These are phyloP conservation scores for Oreohelix idahoensis DNA, from an alignment of 1,140 invertebrate genomes.

Conservation along the genomic window DNA sequence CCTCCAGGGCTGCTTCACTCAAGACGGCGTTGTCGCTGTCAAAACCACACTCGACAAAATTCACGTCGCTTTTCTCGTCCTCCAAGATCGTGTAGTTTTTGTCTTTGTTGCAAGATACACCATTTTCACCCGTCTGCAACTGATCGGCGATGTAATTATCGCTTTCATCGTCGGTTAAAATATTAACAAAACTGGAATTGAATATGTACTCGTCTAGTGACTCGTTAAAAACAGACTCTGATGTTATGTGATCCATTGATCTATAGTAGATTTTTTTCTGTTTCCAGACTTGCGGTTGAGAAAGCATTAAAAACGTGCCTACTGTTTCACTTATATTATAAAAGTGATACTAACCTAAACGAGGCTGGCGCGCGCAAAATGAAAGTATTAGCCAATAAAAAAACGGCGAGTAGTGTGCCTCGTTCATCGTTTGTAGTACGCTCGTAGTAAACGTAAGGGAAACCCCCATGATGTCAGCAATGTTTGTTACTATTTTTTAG, in stretches of 20 bases:
- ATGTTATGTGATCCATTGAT: not conserved
- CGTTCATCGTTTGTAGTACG: not conserved
- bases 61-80: not conserved
- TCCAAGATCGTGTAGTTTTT: not conserved
- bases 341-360: not conserved
- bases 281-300: no score
- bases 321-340: not conserved
- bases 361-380: not conserved
- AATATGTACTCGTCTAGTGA: not conserved
- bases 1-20: not conserved
- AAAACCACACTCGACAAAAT: not conserved
- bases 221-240: not conserved
- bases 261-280: not conserved
- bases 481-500: conserved; percentile 18
- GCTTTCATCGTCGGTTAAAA: not conserved
- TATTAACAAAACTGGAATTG: not conserved
- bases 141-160: not conserved
- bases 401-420: not conserved
- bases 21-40: not conserved
- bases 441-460: conserved; percentile 29
- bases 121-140: not conserved
- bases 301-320: not conserved
- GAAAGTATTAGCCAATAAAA: not conserved
- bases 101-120: not conserved
- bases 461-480: conserved; percentile 29